These are phyloP conservation scores for Gasterosteus nipponicus DNA, from an alignment of 2,113 vertebrate genomes.

Conservation along the genomic window DNA sequence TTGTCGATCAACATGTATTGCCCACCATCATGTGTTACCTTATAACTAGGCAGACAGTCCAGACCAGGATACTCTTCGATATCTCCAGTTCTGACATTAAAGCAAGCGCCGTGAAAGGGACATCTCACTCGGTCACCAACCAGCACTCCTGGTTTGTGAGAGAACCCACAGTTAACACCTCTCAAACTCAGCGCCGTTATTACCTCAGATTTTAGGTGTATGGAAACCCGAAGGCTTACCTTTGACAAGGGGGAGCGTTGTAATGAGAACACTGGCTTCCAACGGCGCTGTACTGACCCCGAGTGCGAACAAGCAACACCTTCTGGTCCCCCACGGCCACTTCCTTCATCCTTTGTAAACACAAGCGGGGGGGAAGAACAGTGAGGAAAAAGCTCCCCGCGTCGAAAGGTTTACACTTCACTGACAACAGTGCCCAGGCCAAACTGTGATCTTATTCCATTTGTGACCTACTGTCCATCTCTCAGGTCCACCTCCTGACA, in stretches of 20 bases:
- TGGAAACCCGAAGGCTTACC: conserved; percentile 73
- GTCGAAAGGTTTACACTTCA: not conserved
- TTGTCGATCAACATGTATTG: not conserved
- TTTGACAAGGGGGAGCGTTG: conserved; percentile 82
- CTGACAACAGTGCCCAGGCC: not conserved
- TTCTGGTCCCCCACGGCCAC: conserved; percentile 80
- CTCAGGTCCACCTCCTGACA: conserved; percentile 83
- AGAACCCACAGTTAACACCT: not conserved
- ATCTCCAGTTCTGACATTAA: conserved; percentile 87
- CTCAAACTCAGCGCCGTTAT: not conserved
- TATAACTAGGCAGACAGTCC: conserved; percentile 82
- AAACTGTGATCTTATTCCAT: not conserved
- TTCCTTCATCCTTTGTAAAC: conserved; percentile 83
- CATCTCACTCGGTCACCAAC: conserved; percentile 84
- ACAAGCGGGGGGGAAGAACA: not conserved
- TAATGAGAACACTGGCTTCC: conserved; percentile 88
- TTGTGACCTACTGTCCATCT: conserved; percentile 87
- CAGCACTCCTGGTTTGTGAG: conserved; percentile 79
- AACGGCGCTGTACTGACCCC: conserved; percentile 82
- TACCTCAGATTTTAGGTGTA: not conserved
- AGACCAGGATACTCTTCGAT: conserved; percentile 91
- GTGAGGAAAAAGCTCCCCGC: not conserved
- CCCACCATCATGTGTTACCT: conserved; percentile 58
- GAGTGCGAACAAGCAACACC: conserved; percentile 83
- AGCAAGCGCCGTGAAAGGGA: conserved; percentile 89